Evolutionary conservation across 1,140 invertebrate species (phyloP).

Genomic region (Musca vetustissima): DNA sequence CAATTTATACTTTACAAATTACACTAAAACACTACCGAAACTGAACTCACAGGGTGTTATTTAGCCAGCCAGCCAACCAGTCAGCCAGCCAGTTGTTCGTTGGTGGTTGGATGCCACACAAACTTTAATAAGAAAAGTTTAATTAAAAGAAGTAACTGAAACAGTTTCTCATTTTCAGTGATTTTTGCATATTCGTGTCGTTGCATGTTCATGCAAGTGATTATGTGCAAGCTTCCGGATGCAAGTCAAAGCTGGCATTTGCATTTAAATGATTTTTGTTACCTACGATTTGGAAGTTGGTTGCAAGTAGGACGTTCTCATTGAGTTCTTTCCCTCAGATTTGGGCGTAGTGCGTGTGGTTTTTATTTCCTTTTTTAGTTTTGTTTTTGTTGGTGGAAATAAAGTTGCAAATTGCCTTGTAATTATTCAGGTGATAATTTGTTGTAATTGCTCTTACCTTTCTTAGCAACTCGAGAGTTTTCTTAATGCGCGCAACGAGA

Average conservation of each 20-base stretch:
- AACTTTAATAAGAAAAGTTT: conserved; percentile 14
- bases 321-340: not conserved
- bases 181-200: not conserved
- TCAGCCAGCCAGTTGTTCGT: too few species aligned
- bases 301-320: too few species aligned
- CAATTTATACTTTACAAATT: too few species aligned
- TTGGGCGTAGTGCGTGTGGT: not conserved
- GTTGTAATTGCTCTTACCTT: conserved; percentile 59
- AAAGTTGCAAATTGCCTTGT: not conserved
- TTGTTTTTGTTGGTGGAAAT: not conserved
- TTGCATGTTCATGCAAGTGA: too few species aligned
- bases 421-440: not conserved
- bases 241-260: too few species aligned
- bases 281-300: too few species aligned
- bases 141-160: conserved; percentile 3
- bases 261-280: too few species aligned
- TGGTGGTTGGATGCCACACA: not conserved
- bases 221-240: too few species aligned
- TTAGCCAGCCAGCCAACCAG: too few species aligned
- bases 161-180: conserved; percentile 1
- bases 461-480: conserved; percentile 70
- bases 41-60: too few species aligned
- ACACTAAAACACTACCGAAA: too few species aligned
- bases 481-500: conserved; percentile 72
- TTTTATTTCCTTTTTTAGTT: too few species aligned